A percentile compares a stretch with the other conserved stretches of the same genome.
phyloP scores from a whole-genome alignment of 2,888 invertebrate species.

The Corythucha ciliata region DNA sequence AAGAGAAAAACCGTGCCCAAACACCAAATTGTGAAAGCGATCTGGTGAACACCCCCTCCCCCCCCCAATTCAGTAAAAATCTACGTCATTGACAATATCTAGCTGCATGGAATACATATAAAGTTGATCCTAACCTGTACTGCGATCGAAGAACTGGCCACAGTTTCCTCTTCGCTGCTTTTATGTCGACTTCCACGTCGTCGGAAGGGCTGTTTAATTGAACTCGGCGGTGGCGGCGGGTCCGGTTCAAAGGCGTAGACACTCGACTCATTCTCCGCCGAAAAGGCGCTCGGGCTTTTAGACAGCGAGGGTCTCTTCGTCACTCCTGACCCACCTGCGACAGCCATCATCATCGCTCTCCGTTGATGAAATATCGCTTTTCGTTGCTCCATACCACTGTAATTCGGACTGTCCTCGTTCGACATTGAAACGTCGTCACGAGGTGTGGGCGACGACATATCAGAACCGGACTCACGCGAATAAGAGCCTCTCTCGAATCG shows the following conservation, averaged over 20 bases:
- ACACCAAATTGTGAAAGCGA: too few species aligned
- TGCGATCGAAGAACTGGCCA: conserved; percentile 45
- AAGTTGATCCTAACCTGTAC: conserved; percentile 51
- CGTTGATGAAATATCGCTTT: conserved; percentile 43
- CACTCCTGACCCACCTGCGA: too few species aligned
- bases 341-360: conserved; percentile 48
- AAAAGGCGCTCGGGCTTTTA: conserved; percentile 51
- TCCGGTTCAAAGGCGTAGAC: conserved; percentile 64
- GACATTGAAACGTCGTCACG: conserved; percentile 31
- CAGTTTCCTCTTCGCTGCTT: conserved; percentile 43
- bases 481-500: conserved; percentile 27
- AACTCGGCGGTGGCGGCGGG: conserved; percentile 44
- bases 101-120: too few species aligned
- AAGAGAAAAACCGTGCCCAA: too few species aligned
- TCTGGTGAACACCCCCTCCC: too few species aligned
- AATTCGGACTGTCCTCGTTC: conserved; percentile 27
- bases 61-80: too few species aligned
- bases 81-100: too few species aligned
- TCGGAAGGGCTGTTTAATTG: conserved; percentile 51
- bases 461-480: conserved; percentile 28
- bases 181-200: conserved; percentile 41
- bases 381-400: conserved; percentile 18
- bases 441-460: conserved; percentile 30
- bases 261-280: conserved; percentile 58
- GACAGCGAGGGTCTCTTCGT: conserved; percentile 42